A percentile compares a stretch with the other conserved stretches of the same genome.
Evolutionary conservation across 2,797 vertebrate genomes (phyloP).

Genomic region (Nannoperca obscura): DNA sequence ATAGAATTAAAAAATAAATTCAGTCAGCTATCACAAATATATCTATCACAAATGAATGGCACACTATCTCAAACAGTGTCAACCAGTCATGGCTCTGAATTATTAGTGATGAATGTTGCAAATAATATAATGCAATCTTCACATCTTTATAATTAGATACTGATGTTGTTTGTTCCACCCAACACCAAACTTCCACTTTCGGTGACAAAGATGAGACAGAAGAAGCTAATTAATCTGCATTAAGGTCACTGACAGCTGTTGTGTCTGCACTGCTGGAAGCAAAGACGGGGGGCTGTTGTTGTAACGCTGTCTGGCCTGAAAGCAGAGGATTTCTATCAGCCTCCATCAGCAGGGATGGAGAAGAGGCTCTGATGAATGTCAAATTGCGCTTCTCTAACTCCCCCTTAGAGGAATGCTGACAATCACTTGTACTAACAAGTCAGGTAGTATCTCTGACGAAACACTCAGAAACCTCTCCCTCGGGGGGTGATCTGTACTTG

Average conservation of each 20-base stretch:
- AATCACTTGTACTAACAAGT: constrained; percentile 83
- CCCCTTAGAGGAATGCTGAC: constrained; percentile 79
- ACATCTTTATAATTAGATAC: constrained; percentile 29
- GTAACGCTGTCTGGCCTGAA: constrained; percentile 53
- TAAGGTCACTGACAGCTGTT: constrained; percentile 53
- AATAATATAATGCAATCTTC: constrained; percentile 5
- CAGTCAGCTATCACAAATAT: not conserved
- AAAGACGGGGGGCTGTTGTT: constrained; percentile 34
- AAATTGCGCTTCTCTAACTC: constrained; percentile 66
- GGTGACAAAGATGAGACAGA: constrained; percentile 41
- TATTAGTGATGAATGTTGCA: not conserved
- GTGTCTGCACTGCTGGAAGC: constrained; percentile 53
- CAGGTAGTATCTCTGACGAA: constrained; percentile 83
- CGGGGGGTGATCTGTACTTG: constrained; percentile 71
- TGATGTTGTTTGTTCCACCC: constrained; percentile 37
- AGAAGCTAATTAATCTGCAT: constrained; percentile 59
- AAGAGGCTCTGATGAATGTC: constrained; percentile 73
- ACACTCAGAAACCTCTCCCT: constrained; percentile 79
- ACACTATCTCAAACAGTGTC: not conserved
- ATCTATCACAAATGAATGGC: not conserved
- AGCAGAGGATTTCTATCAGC: constrained; percentile 65
- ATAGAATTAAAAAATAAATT: not conserved
- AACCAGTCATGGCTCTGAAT: not conserved
- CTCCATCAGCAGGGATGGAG: constrained; percentile 67
- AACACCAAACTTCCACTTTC: not conserved